Conservation (phyloP, 2,888 invertebrate genomes). For the Dolomedes plantarius region DNA sequence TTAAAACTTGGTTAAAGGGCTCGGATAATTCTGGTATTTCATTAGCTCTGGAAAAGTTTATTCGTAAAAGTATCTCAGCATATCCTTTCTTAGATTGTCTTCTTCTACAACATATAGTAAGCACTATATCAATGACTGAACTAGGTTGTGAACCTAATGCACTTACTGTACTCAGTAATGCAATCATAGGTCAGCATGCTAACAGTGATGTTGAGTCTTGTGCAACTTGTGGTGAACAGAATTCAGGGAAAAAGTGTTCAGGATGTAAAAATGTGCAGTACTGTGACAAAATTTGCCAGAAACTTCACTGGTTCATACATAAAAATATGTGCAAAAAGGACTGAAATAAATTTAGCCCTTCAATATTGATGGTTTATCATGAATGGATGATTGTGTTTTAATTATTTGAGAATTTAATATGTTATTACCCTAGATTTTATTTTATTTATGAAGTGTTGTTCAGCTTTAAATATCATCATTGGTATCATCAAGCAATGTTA, state of each 20-base stretch:
- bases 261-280: constrained; percentile 95
- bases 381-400: no score
- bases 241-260: constrained; percentile 93
- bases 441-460: no score
- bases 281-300: constrained; percentile 95
- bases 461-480: no score
- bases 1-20: constrained; percentile 84
- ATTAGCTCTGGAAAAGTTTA: constrained; percentile 82
- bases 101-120: constrained; percentile 85
- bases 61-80: constrained; percentile 90
- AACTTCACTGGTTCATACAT: constrained; percentile 82
- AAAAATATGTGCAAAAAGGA: constrained; percentile 75
- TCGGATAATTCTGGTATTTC: constrained; percentile 78
- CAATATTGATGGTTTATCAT: no score
- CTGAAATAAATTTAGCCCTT: no score
- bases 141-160: constrained; percentile 86
- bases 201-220: constrained; percentile 76
- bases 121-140: constrained; percentile 77
- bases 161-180: constrained; percentile 83
- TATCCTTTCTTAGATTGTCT: constrained; percentile 94
- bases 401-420: no score
- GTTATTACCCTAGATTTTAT: no score
- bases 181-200: constrained; percentile 90
- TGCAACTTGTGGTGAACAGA: constrained; percentile 90
- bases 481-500: no score